Percentiles rank a stretch among this genome's conserved stretches.
These are phyloP conservation scores for Choristoneura fumiferana DNA, from an alignment of 1,140 invertebrate species.

Conservation along the genomic window DNA sequence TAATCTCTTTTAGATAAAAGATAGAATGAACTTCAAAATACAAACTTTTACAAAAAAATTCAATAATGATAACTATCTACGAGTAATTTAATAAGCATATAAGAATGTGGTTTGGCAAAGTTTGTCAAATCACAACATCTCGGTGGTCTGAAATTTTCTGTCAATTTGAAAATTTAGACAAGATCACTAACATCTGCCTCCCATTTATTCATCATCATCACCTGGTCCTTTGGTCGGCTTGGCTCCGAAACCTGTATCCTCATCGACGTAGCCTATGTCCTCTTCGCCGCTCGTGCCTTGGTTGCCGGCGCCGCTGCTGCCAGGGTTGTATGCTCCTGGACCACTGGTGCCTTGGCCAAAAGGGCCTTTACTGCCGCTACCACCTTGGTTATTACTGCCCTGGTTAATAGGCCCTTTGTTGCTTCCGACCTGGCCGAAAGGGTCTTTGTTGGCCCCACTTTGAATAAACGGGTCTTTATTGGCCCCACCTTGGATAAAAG, in stretches of 20 bases:
- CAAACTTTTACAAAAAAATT: background rate
- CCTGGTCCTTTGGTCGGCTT: constrained; percentile 69
- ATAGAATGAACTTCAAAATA: constrained; percentile 8
- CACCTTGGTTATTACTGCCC: constrained; percentile 1
- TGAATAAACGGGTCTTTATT: background rate
- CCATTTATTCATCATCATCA: constrained; percentile 62
- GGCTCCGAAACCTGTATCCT: constrained; percentile 52
- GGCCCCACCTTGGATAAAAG: background rate
- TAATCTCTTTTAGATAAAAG: constrained; percentile 14
- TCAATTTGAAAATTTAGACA: constrained; percentile 28
- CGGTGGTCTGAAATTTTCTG: constrained; percentile 9
- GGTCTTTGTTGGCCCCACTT: background rate
- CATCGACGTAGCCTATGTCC: constrained; percentile 47
- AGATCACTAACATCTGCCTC: constrained; percentile 66
- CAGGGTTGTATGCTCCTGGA: constrained; percentile 8
- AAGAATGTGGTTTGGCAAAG: background rate
- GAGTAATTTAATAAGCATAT: background rate
- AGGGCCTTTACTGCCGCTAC: constrained; percentile 7
- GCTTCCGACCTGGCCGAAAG: background rate
- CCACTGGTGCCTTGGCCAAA: constrained; percentile 5
- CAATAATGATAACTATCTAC: background rate
- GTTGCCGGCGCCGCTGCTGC: constrained; percentile 24
- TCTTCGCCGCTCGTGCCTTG: constrained; percentile 38
- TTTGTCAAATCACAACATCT: constrained; percentile 10
- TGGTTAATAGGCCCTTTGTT: background rate